Evolutionary conservation across 1,140 invertebrate genomes (phyloP).

Genomic region (Bicyclus anynana): DNA sequence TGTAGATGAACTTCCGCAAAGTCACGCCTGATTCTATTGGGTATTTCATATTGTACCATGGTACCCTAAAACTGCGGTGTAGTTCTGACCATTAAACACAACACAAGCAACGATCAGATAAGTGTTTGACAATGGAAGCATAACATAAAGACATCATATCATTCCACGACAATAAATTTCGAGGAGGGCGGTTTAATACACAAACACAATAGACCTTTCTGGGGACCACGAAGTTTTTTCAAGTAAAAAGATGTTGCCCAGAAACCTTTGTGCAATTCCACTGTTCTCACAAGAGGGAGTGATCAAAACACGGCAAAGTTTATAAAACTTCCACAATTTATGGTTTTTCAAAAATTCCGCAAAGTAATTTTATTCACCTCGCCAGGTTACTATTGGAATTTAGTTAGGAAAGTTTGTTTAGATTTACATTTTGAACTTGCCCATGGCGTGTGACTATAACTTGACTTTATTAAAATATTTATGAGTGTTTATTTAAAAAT

Average conservation of each 20-base stretch:
- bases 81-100: conserved; percentile 55
- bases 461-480: background rate
- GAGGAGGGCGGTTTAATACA: conserved; percentile 62
- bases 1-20: too few relatives aligned
- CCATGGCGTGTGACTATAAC: background rate
- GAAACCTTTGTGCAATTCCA: conserved; percentile 46
- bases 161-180: conserved; percentile 69
- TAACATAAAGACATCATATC: conserved; percentile 74
- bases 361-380: background rate
- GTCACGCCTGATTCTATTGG: too few relatives aligned
- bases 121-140: conserved; percentile 61
- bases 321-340: conserved; percentile 38
- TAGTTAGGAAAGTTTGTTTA: background rate
- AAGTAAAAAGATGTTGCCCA: conserved; percentile 40
- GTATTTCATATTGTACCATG: background rate
- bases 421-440: background rate
- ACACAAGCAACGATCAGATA: conserved; percentile 66
- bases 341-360: conserved; percentile 31
- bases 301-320: conserved; percentile 60
- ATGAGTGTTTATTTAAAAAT: too few relatives aligned
- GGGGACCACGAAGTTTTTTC: conserved; percentile 56
- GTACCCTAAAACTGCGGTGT: conserved; percentile 23
- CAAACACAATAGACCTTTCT: conserved; percentile 57
- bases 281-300: conserved; percentile 62
- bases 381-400: background rate